Percentiles rank a stretch among this genome's conserved stretches.
Conservation (phyloP, 2,113 vertebrate genomes). For the Brevimyrus niger region DNA sequence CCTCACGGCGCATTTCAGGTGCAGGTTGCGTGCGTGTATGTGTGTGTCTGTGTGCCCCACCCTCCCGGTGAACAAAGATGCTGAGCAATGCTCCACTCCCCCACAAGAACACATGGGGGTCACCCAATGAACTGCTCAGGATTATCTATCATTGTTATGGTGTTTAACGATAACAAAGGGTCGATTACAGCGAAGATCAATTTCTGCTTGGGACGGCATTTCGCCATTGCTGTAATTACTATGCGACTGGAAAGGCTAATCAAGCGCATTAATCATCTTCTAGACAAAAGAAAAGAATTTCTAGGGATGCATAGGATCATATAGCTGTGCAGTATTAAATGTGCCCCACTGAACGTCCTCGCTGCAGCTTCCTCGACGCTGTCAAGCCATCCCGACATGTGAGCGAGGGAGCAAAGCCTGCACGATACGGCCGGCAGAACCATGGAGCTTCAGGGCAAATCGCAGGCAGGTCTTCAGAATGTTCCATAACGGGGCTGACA, state of each 20-base stretch:
- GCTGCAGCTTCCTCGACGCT: not conserved
- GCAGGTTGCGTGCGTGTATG: not conserved
- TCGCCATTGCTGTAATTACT: not conserved
- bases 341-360: not conserved
- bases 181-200: slow-evolving; percentile 14
- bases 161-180: slow-evolving; percentile 1
- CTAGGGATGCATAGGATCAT: not conserved
- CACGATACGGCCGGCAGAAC: not conserved
- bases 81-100: not conserved
- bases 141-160: not conserved
- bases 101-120: not conserved
- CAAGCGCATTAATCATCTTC: slow-evolving; percentile 18
- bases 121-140: not conserved
- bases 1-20: not conserved
- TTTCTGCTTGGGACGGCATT: slow-evolving; percentile 5
- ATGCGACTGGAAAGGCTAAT: not conserved
- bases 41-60: not conserved
- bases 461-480: not conserved
- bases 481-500: not conserved
- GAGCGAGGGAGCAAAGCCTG: not conserved
- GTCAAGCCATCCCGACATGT: not conserved
- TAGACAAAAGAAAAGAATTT: not conserved
- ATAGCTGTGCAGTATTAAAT: not conserved
- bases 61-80: not conserved
- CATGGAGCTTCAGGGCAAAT: not conserved